Conservation (phyloP, 1,140 invertebrate genomes). For the Luehdorfia chinensis region DNA sequence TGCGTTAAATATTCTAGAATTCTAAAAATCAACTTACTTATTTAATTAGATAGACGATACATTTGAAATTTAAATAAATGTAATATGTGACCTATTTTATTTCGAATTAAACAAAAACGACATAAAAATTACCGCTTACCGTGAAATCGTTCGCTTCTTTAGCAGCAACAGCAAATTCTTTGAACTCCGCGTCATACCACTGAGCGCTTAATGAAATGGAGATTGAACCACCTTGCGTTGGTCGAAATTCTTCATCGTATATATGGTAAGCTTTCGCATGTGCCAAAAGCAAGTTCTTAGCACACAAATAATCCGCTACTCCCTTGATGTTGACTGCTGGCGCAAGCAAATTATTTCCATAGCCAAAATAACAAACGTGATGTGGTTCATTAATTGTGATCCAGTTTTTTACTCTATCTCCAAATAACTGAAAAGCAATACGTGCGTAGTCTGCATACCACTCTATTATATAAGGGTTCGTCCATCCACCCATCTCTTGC, state of each 20-base stretch:
- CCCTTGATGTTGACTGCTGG: constrained; percentile 72
- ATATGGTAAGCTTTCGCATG: constrained; percentile 76
- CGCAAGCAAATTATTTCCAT: constrained; percentile 70
- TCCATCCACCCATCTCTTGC: constrained; percentile 81
- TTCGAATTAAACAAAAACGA: too few species aligned
- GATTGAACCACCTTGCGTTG: constrained; percentile 57
- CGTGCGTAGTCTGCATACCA: constrained; percentile 80
- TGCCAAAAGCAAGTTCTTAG: constrained; percentile 45
- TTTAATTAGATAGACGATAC: too few species aligned
- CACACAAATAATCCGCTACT: constrained; percentile 72
- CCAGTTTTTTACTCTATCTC: constrained; percentile 82
- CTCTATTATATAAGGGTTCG: constrained; percentile 79
- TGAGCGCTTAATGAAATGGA: constrained; percentile 73
- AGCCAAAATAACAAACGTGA: constrained; percentile 78
- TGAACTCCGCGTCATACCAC: constrained; percentile 68
- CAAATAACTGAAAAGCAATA: constrained; percentile 78
- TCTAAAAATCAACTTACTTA: too few species aligned
- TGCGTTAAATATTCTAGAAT: too few species aligned
- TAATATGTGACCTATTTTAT: too few species aligned
- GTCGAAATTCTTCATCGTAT: constrained; percentile 70
- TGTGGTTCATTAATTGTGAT: constrained; percentile 84
- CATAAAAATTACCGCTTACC: too few species aligned
- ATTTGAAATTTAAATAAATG: too few species aligned
- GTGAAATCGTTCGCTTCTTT: constrained; percentile 70
- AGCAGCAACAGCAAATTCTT: constrained; percentile 69